Evolutionary conservation across 2,888 invertebrate species (phyloP).

Genomic region (Eristalis arbustorum): DNA sequence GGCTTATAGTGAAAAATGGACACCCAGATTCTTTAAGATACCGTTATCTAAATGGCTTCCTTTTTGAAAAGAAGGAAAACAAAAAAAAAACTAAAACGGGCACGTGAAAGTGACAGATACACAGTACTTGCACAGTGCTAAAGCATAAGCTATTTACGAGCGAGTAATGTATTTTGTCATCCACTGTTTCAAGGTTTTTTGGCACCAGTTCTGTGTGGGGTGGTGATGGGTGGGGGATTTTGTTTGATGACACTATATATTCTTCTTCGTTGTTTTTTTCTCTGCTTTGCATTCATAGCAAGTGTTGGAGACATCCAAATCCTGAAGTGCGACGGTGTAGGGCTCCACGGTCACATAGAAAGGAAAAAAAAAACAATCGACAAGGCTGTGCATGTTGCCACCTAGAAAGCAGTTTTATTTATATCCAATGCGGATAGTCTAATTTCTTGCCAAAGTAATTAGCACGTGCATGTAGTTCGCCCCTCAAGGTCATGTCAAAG

Average conservation of each 20-base stretch:
- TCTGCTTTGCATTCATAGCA: conserved; percentile 34
- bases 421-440: conserved; percentile 22
- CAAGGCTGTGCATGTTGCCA: conserved; percentile 29
- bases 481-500: conserved; percentile 42
- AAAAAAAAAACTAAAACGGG: conserved; percentile 7
- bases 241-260: not conserved
- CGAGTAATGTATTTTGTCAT: not conserved
- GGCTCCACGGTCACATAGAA: conserved; percentile 45
- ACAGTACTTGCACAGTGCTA: conserved; percentile 6
- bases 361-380: conserved; percentile 1
- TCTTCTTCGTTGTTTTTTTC: not conserved
- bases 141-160: conserved; percentile 42
- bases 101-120: conserved; percentile 49
- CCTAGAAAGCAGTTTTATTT: not conserved
- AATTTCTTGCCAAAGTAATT: conserved; percentile 65
- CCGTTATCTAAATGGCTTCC: conserved; percentile 47
- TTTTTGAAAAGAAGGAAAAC: not conserved
- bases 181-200: conserved; percentile 56
- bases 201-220: conserved; percentile 22
- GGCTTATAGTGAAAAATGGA: conserved; percentile 22
- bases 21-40: conserved; percentile 30
- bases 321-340: conserved; percentile 15
- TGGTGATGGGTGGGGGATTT: not conserved
- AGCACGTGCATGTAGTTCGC: conserved; percentile 15
- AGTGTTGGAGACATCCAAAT: conserved; percentile 19